Evolutionary conservation across 2,797 vertebrate species (phyloP).

Genomic region (Ciconia nigra): DNA sequence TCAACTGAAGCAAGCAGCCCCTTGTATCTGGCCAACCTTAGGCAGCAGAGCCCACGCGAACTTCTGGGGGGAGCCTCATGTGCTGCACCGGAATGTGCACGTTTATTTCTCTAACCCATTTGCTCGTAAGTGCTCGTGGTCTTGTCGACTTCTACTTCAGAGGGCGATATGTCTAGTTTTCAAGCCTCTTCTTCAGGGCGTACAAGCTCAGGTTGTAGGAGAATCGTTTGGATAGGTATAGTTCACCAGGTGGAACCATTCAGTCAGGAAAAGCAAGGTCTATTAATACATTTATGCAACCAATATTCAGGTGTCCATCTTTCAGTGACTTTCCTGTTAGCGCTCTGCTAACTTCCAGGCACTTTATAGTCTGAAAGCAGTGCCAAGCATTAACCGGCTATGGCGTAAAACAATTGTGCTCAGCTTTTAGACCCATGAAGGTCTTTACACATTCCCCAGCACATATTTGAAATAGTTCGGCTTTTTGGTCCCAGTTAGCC

Average conservation of each 20-base stretch:
- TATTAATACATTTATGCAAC: background rate
- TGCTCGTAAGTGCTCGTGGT: accelerated
- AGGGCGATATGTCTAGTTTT: background rate
- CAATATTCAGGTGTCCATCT: background rate
- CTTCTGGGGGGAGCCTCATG: background rate
- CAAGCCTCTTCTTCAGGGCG: background rate
- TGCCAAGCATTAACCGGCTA: background rate
- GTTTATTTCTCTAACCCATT: background rate
- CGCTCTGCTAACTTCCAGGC: background rate
- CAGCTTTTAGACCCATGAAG: background rate
- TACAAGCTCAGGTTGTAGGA: background rate
- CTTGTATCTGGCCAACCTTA: background rate
- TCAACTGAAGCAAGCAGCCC: background rate
- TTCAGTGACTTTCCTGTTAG: background rate
- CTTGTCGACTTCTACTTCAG: background rate
- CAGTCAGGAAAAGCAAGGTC: background rate
- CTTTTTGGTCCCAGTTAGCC: background rate
- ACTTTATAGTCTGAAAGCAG: background rate
- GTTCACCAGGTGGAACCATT: background rate
- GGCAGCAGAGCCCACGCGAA: background rate
- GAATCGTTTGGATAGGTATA: background rate
- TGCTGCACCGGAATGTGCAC: background rate
- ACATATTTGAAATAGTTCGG: slow-evolving; percentile 22
- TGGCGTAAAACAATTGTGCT: background rate
- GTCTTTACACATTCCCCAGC: background rate